Percentiles rank a stretch among this genome's conserved stretches.
These are phyloP conservation scores for Nemotelus pantherinus DNA, from an alignment of 2,888 invertebrate species.

Conservation along the genomic window DNA sequence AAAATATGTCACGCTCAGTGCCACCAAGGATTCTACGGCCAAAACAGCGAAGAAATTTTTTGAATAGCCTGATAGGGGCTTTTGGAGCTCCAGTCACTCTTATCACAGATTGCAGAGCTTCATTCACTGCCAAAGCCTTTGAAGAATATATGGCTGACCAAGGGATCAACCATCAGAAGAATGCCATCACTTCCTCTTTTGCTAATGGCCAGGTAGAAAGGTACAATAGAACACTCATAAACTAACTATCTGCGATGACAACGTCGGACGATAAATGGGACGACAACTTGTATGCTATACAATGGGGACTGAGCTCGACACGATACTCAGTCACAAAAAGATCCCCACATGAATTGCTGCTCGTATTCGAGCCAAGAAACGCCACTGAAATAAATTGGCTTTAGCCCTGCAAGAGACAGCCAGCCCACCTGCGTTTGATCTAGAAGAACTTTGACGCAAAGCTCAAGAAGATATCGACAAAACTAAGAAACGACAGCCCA, in stretches of 20 bases:
- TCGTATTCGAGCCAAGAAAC: conserved; percentile 45
- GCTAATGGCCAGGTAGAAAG: neutral
- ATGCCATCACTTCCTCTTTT: neutral
- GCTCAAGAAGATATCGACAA: neutral
- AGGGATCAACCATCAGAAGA: neutral
- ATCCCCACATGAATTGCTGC: conserved; percentile 47
- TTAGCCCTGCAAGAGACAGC: conserved; percentile 8
- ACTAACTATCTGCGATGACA: neutral
- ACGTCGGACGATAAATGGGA: conserved; percentile 49
- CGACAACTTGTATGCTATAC: conserved; percentile 39
- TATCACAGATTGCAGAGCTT: neutral
- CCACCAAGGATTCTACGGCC: no score
- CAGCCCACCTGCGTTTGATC: neutral
- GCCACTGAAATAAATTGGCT: conserved; percentile 45
- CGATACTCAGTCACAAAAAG: conserved; percentile 41
- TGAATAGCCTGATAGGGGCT: no score
- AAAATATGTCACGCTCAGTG: no score
- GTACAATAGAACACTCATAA: neutral
- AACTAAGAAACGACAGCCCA: neutral
- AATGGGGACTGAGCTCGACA: conserved; percentile 2
- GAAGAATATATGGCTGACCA: neutral
- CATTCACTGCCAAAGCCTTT: neutral
- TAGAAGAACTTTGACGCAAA: neutral
- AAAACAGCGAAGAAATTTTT: no score
- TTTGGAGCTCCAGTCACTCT: no score